A percentile compares a stretch with the other conserved stretches of the same genome.
Evolutionary conservation across 2,113 vertebrate species (phyloP).

Genomic region (Hippocampus guttulatus): DNA sequence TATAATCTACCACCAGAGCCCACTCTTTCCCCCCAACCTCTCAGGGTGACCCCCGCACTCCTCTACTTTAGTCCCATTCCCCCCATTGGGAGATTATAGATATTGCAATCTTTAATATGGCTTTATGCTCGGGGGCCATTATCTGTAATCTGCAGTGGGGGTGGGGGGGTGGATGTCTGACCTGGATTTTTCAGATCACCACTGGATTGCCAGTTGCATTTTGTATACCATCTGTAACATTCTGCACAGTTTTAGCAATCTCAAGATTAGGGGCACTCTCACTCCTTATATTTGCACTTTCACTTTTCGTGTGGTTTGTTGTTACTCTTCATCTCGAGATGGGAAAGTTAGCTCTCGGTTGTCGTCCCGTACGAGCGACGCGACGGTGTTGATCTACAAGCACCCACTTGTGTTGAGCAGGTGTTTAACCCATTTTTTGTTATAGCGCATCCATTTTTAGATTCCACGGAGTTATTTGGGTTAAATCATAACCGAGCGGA

Average conservation of each 20-base stretch:
- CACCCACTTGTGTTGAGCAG: slow-evolving; percentile 1
- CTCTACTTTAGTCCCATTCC: slow-evolving; percentile 61
- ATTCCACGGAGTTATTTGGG: slow-evolving; percentile 5
- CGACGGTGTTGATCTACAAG: slow-evolving; percentile 26
- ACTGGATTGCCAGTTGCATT: slow-evolving; percentile 63
- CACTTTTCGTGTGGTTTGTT: slow-evolving; percentile 20
- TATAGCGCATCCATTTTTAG: slow-evolving; percentile 11
- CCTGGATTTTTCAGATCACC: slow-evolving; percentile 68
- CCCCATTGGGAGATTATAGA: slow-evolving; percentile 77
- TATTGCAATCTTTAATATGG: slow-evolving; percentile 79
- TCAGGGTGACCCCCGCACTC: slow-evolving; percentile 69
- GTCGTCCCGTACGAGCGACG: slow-evolving; percentile 1
- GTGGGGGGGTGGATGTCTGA: slow-evolving; percentile 48
- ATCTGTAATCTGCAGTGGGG: slow-evolving; percentile 71
- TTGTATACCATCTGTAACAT: slow-evolving; percentile 70
- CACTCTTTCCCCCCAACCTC: slow-evolving; percentile 36
- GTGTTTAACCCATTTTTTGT: slow-evolving; percentile 2
- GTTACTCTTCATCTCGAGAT: slow-evolving; percentile 10
- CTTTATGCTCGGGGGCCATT: slow-evolving; percentile 75
- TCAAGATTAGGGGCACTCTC: slow-evolving; percentile 19
- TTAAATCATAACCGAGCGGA: slow-evolving; percentile 6
- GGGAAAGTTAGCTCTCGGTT: slow-evolving; percentile 20
- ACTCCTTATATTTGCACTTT: slow-evolving; percentile 25
- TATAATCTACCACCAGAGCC: slow-evolving; percentile 66
- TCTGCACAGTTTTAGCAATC: slow-evolving; percentile 53